A percentile compares a stretch with the other conserved stretches of the same genome.
phyloP scores from a whole-genome alignment of 2,113 vertebrate species.

The Theristicus caerulescens region DNA sequence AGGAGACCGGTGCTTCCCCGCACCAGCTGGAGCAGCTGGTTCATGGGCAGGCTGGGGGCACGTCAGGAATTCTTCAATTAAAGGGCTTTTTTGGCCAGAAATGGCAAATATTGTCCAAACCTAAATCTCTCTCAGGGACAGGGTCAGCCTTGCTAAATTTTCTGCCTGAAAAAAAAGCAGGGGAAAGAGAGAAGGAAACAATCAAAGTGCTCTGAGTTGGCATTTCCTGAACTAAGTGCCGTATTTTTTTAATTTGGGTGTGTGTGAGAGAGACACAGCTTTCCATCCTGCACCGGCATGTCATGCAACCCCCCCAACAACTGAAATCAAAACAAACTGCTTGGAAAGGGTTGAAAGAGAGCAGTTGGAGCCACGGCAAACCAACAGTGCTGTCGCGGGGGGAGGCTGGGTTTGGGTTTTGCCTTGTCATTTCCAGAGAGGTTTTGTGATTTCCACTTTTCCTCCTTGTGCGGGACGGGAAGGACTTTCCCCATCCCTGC shows the following conservation, averaged over 20 bases:
- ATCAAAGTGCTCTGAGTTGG: background rate
- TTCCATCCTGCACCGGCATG: background rate
- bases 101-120: background rate
- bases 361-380: background rate
- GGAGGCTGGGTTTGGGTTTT: background rate
- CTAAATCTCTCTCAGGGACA: background rate
- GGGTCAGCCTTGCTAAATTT: background rate
- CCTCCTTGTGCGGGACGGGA: fast-evolving
- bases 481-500: background rate
- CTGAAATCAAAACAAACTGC: background rate
- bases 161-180: background rate
- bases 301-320: background rate
- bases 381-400: fast-evolving
- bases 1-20: fast-evolving
- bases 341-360: background rate
- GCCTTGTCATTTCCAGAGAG: background rate
- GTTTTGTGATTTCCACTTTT: background rate
- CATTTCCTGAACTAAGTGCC: background rate
- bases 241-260: background rate
- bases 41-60: background rate
- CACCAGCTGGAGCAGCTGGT: background rate
- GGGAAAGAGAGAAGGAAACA: background rate
- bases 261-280: background rate
- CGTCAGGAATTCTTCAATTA: background rate
- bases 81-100: background rate